Percentiles rank a stretch among this genome's conserved stretches.
phyloP scores from a whole-genome alignment of 2,888 invertebrate species.

The Chymomyza procnemis region DNA sequence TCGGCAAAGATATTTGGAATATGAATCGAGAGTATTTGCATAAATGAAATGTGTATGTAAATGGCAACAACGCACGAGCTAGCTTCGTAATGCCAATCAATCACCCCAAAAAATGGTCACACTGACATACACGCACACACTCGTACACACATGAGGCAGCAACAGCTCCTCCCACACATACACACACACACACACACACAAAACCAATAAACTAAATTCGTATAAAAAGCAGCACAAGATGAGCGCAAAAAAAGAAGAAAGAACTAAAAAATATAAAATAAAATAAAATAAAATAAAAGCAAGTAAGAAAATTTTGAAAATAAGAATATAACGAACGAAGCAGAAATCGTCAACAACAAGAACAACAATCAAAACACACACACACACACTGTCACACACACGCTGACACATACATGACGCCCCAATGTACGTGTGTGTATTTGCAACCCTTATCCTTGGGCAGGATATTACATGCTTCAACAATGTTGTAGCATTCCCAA shows the following conservation, averaged over 20 bases:
- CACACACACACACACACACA: conserved; percentile 63
- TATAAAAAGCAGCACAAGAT: conserved; percentile 39
- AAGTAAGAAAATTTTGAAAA: conserved; percentile 29
- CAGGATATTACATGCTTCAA: conserved; percentile 74
- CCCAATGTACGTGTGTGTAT: not conserved
- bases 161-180: conserved; percentile 63
- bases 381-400: conserved; percentile 5
- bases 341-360: conserved; percentile 68
- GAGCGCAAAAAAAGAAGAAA: conserved; percentile 21
- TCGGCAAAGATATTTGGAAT: conserved; percentile 66
- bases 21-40: conserved; percentile 71
- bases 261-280: too few relatives aligned
- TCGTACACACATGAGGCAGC: conserved; percentile 10
- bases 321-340: conserved; percentile 58
- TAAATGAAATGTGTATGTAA: conserved; percentile 71
- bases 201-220: conserved; percentile 72
- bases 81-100: conserved; percentile 66
- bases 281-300: too few relatives aligned
- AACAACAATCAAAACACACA: conserved; percentile 28
- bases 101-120: conserved; percentile 61
- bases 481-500: conserved; percentile 74
- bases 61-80: conserved; percentile 42
- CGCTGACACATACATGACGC: conserved; percentile 20
- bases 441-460: conserved; percentile 67
- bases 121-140: conserved; percentile 25